Conservation (phyloP, 2,888 invertebrate genomes). For the Xestoiulus laeticollis region DNA sequence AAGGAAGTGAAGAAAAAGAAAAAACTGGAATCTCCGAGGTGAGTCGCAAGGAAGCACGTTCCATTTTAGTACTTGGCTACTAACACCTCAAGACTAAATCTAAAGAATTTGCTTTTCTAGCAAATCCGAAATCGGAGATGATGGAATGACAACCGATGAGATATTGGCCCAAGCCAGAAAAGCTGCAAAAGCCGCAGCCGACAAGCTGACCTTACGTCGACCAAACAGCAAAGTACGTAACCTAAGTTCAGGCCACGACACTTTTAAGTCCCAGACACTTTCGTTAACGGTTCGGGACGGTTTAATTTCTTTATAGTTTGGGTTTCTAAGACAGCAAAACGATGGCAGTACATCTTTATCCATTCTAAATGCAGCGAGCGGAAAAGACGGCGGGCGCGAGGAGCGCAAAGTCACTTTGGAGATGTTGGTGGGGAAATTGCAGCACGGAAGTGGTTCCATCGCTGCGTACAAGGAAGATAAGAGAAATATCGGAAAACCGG, state of each 20-base stretch:
- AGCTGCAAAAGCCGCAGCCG: constrained; percentile 76
- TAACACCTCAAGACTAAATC: not conserved
- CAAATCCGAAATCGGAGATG: constrained; percentile 63
- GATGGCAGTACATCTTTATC: constrained; percentile 91
- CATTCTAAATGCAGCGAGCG: constrained; percentile 79
- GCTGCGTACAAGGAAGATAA: constrained; percentile 87
- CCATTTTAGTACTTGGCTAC: not conserved
- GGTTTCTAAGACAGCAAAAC: constrained; percentile 84
- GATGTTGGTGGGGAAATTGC: constrained; percentile 81
- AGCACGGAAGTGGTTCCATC: constrained; percentile 79
- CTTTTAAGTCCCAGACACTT: too few species aligned
- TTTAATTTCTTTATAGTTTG: constrained; percentile 75
- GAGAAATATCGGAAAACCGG: constrained; percentile 83
- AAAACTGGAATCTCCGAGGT: constrained; percentile 8
- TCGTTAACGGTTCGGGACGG: too few species aligned
- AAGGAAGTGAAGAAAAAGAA: constrained; percentile 55
- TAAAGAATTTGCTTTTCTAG: not conserved
- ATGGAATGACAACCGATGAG: constrained; percentile 79
- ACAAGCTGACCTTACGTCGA: constrained; percentile 70
- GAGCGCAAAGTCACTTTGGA: constrained; percentile 81
- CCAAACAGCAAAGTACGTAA: constrained; percentile 66
- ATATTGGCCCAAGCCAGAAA: constrained; percentile 77
- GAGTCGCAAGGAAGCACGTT: not conserved
- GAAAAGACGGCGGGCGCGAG: constrained; percentile 73
- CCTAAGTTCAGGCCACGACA: not conserved